A percentile compares a stretch with the other conserved stretches of the same genome.
Evolutionary conservation across 2,797 vertebrate species (phyloP).

Genomic region (Etheostoma nigrum): DNA sequence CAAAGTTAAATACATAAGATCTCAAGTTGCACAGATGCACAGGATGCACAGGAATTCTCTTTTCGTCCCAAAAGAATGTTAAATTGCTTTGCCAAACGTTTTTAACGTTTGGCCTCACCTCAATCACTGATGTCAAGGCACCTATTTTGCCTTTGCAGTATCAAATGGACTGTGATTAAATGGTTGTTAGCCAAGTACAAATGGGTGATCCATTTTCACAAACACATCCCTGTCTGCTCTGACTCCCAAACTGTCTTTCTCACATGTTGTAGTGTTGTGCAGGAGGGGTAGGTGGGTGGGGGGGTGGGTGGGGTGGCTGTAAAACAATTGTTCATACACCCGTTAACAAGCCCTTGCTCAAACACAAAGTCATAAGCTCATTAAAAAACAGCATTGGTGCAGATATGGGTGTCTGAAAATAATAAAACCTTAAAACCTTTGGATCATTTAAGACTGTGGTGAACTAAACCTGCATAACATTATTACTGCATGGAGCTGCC

Average conservation of each 20-base stretch:
- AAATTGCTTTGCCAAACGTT: constrained; percentile 44
- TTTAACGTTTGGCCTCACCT: constrained; percentile 58
- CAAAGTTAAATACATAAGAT: constrained; percentile 24
- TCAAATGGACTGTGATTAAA: constrained; percentile 60
- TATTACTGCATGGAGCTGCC: constrained; percentile 20
- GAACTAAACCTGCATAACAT: constrained; percentile 9
- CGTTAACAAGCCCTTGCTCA: constrained; percentile 32
- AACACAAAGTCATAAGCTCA: constrained; percentile 33
- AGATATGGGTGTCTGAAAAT: constrained; percentile 28
- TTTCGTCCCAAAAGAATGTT: constrained; percentile 31
- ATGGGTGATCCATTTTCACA: constrained; percentile 60
- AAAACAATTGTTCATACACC: constrained; percentile 9
- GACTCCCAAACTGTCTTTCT: constrained; percentile 32
- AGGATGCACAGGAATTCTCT: constrained; percentile 42
- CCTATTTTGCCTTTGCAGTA: constrained; percentile 59
- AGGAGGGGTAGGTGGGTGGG: constrained; percentile 3
- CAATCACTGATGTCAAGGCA: constrained; percentile 58
- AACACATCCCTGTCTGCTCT: constrained; percentile 37
- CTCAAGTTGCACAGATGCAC: constrained; percentile 22
- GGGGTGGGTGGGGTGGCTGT: neutral
- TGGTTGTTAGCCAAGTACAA: constrained; percentile 64
- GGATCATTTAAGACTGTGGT: constrained; percentile 13
- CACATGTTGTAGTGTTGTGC: constrained; percentile 43
- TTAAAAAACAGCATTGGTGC: constrained; percentile 28
- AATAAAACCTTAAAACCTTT: constrained; percentile 17